phyloP scores from a whole-genome alignment of 1,140 invertebrate species.

The Neodiprion fabricii region DNA sequence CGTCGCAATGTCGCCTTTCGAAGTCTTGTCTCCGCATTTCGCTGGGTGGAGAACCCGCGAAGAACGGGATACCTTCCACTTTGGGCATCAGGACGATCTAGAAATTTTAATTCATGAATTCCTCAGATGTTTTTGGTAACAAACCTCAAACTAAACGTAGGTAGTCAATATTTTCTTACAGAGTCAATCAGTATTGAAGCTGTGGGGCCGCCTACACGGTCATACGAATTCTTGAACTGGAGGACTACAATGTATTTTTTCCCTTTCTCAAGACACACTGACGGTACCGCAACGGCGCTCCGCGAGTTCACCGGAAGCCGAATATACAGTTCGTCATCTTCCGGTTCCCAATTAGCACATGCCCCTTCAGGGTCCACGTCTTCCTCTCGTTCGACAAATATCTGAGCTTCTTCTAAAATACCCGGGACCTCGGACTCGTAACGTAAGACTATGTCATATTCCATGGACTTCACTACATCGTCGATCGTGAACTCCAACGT shows the following conservation, averaged over 20 bases:
- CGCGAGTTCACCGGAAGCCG: slow-evolving; percentile 66
- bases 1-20: slow-evolving; percentile 76
- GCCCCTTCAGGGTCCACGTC: slow-evolving; percentile 78
- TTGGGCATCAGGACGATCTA: slow-evolving; percentile 79
- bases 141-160: background rate
- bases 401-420: slow-evolving; percentile 81
- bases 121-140: background rate
- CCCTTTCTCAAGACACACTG: slow-evolving; percentile 87
- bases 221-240: slow-evolving; percentile 74
- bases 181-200: slow-evolving; percentile 90
- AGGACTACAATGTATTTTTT: slow-evolving; percentile 82
- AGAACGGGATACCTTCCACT: slow-evolving; percentile 80
- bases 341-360: slow-evolving; percentile 76
- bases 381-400: slow-evolving; percentile 76
- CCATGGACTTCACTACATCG: slow-evolving; percentile 78
- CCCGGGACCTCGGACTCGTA: slow-evolving; percentile 78
- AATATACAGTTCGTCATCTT: slow-evolving; percentile 71
- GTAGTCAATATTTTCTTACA: slow-evolving; percentile 55
- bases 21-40: slow-evolving; percentile 71
- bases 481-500: slow-evolving; percentile 80
- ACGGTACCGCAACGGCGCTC: slow-evolving; percentile 70
- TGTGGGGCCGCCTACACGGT: slow-evolving; percentile 68
- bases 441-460: slow-evolving; percentile 88
- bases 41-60: slow-evolving; percentile 65
- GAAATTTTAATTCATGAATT: slow-evolving; percentile 17